A percentile compares a stretch with the other conserved stretches of the same genome.
phyloP scores from a whole-genome alignment of 2,797 vertebrate species.

The Myotis vivesi region DNA sequence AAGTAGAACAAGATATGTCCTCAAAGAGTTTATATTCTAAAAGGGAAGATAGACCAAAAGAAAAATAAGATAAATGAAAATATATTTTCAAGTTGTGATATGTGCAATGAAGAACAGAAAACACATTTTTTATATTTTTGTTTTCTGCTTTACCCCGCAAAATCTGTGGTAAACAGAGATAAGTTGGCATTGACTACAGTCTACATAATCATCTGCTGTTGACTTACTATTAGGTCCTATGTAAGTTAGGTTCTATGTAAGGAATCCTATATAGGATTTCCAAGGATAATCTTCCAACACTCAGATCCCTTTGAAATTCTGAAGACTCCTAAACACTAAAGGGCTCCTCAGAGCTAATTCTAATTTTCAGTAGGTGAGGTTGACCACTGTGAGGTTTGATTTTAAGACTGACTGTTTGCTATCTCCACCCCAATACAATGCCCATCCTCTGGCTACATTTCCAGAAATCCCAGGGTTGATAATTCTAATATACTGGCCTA shows the following conservation, averaged over 20 bases:
- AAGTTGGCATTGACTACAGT: neutral
- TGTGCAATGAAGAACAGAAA: neutral
- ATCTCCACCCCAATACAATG: neutral
- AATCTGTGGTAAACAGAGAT: neutral
- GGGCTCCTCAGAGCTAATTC: neutral
- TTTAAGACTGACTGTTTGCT: neutral
- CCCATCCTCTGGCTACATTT: neutral
- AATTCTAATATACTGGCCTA: neutral
- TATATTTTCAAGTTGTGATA: constrained; percentile 28
- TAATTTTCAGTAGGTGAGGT: neutral
- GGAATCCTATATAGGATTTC: neutral
- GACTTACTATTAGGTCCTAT: neutral
- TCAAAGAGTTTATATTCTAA: constrained; percentile 16
- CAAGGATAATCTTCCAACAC: neutral
- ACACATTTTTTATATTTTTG: neutral
- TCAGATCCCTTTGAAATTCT: constrained; percentile 17
- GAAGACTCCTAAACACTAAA: neutral
- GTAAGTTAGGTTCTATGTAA: neutral
- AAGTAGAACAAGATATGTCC: neutral
- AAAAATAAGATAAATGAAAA: neutral
- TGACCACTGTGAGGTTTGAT: neutral
- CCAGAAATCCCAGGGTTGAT: neutral
- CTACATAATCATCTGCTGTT: neutral
- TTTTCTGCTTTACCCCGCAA: neutral
- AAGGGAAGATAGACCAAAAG: neutral